Conservation (phyloP, 2,888 invertebrate species). For the Malthinus flaveolus region DNA sequence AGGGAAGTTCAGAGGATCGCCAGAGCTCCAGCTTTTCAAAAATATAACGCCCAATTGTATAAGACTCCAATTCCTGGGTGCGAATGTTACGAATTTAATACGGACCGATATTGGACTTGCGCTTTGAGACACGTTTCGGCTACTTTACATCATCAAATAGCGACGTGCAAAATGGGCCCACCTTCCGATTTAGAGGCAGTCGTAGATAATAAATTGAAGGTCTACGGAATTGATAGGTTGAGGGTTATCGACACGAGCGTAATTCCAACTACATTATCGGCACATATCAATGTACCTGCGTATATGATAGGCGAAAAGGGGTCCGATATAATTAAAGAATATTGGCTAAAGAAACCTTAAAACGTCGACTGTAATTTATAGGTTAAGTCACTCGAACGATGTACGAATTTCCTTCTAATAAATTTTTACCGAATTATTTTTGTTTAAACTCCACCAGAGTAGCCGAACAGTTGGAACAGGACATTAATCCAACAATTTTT, state of each 20-base stretch:
- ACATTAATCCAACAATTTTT: too few relatives aligned
- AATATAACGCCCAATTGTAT: slow-evolving; percentile 52
- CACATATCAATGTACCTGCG: slow-evolving; percentile 59
- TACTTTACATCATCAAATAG: slow-evolving; percentile 59
- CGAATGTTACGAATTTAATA: slow-evolving; percentile 46
- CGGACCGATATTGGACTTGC: slow-evolving; percentile 60
- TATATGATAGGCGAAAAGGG: slow-evolving; percentile 63
- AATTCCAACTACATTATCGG: slow-evolving; percentile 59
- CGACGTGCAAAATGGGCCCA: slow-evolving; percentile 63
- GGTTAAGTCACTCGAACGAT: too few relatives aligned
- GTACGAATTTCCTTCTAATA: too few relatives aligned
- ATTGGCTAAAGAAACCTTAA: slow-evolving; percentile 42
- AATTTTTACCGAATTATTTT: too few relatives aligned
- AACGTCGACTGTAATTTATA: too few relatives aligned
- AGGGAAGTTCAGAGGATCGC: slow-evolving; percentile 58
- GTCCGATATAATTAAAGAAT: slow-evolving; percentile 57
- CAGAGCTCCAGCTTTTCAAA: slow-evolving; percentile 55
- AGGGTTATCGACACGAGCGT: slow-evolving; percentile 62
- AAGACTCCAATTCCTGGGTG: slow-evolving; percentile 59
- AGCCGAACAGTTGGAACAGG: too few relatives aligned
- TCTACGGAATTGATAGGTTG: slow-evolving; percentile 57
- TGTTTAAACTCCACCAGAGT: too few relatives aligned
- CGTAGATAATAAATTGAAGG: slow-evolving; percentile 59
- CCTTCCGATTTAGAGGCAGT: slow-evolving; percentile 58
- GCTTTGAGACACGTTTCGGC: slow-evolving; percentile 54